Evolutionary conservation across 2,113 vertebrate species (phyloP).

Genomic region (Mohoua ochrocephala): DNA sequence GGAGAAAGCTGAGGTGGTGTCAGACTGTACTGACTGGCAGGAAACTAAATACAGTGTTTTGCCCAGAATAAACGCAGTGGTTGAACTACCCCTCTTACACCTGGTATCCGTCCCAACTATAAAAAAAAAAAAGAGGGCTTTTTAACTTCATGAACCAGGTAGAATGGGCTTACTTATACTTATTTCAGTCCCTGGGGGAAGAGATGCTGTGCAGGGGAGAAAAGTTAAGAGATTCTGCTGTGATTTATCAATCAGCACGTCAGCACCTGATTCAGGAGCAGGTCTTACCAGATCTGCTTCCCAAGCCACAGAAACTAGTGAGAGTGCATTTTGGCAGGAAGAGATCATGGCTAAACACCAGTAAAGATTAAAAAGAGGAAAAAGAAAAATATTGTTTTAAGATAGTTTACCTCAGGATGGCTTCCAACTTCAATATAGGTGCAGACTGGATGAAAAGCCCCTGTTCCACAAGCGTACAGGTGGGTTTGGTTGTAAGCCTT

Average conservation of each 20-base stretch:
- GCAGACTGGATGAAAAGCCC: constrained; percentile 95
- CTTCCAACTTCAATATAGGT: constrained; percentile 91
- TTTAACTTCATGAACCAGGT: background rate
- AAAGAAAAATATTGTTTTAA: background rate
- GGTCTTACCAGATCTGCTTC: background rate
- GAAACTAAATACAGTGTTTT: background rate
- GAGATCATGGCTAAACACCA: background rate
- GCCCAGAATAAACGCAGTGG: background rate
- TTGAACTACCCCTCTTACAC: background rate
- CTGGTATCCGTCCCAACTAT: background rate
- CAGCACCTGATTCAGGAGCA: constrained; percentile 32
- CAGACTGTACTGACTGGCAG: background rate
- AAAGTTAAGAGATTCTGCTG: background rate
- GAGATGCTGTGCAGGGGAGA: background rate
- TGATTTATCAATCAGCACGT: constrained; percentile 31
- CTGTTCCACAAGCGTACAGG: constrained; percentile 91
- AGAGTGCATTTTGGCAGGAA: background rate
- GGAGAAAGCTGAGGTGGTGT: background rate
- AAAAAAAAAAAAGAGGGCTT: background rate
- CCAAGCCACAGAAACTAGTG: background rate
- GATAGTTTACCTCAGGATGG: constrained; percentile 87
- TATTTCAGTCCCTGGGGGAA: background rate
- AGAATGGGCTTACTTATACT: background rate
- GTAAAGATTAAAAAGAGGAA: background rate
- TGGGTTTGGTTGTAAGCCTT: constrained; percentile 94